These are phyloP conservation scores for Macrochelys suwanniensis DNA, from an alignment of 2,797 vertebrate species.

Conservation along the genomic window DNA sequence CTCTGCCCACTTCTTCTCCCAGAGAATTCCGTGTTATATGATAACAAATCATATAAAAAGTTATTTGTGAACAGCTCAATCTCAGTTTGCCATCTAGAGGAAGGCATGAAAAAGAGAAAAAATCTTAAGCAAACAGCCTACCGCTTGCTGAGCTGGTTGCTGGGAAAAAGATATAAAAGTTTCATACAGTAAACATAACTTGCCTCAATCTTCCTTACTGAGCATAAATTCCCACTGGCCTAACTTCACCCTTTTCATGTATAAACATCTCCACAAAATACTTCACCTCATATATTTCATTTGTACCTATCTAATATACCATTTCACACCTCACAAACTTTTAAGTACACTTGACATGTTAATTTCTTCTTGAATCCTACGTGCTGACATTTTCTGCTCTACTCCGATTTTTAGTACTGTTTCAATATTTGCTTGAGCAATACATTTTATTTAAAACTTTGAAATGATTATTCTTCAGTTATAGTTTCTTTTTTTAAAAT, in stretches of 20 bases:
- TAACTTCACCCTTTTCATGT: neutral
- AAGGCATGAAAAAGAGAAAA: slow-evolving; percentile 6
- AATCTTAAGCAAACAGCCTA: neutral
- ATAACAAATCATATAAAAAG: neutral
- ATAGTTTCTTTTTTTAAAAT: neutral
- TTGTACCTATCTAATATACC: neutral
- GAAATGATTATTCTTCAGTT: neutral
- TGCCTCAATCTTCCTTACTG: neutral
- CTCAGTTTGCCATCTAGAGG: neutral
- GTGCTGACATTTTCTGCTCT: neutral
- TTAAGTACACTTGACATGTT: neutral
- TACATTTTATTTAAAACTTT: neutral
- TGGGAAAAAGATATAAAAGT: neutral
- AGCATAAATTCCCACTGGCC: neutral
- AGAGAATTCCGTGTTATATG: neutral
- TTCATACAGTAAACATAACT: neutral
- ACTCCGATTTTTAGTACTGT: neutral
- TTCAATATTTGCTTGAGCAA: neutral
- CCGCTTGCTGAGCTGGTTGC: neutral
- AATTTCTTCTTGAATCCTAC: slow-evolving; percentile 11
- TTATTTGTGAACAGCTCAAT: neutral
- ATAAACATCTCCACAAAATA: neutral
- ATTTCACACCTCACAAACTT: slow-evolving; percentile 2
- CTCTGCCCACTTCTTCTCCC: neutral
- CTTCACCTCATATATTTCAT: neutral